Base-by-base conservation (phyloP, 1,140 invertebrate species). In the Heliconius nattereri region DNA sequence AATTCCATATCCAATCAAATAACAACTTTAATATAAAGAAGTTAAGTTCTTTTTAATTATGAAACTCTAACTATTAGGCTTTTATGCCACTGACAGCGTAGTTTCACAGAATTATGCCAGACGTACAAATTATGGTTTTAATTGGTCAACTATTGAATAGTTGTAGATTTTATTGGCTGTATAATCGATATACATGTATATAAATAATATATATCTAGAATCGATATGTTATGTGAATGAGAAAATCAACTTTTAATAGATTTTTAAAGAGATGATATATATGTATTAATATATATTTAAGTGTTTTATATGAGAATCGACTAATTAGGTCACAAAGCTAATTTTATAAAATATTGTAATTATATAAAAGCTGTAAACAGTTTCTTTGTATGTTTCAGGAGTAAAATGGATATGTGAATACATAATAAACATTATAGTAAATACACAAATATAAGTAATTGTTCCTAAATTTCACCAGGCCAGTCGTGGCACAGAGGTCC, bases 41-140 rank as follows among this genome's bases (percentile, higher is more conserved):
- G n/a, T 37, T 72, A 72, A n/a, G 71, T 23, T 37, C 6, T 20
- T 72, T 72, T 72, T 72, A 37, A n/a, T 72, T 72, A 66, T 66
- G 11, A 26, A 66, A 3, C 3, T 66, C 13, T 6, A 66, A 66
- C 23, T 16, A 66, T 66, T 66, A 66, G 11, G 60, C 60, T 66
- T 66, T 29, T 66, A 66, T 29, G 29, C 60, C 60, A 66, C 60
- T 37, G 71, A 40, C 29, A 72, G 29, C 3, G 35, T 19, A 37
- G 71, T 40, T 72, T 72, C 29, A 72, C 29, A 72, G 71, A 72
- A 40, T 72, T 72, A 35, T 72, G 71, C 71, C 35, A 72, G 71
- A 26, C 60, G 60, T 72, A 72, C 71, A 72, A 72, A 72, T 72
- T 72, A 72, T 72, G 35, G 23, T 72, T 72, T 72, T 72, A 72